Evolutionary conservation across 2,888 invertebrate species (phyloP).

Genomic region (Hipparchia semele): DNA sequence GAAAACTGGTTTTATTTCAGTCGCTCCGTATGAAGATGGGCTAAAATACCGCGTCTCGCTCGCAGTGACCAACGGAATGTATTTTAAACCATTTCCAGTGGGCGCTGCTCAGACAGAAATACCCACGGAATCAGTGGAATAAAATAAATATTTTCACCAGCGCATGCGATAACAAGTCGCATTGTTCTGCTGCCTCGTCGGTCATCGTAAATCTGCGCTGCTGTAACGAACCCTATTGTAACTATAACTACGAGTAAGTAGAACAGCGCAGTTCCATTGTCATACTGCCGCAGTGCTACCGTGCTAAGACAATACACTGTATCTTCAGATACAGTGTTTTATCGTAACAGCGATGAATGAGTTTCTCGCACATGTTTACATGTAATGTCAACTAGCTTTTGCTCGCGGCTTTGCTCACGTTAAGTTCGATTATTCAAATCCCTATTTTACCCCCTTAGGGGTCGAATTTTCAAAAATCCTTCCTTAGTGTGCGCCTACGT

Average conservation of each 20-base stretch:
- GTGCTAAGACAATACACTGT: no score
- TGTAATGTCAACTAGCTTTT: no score
- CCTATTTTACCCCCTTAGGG: no score
- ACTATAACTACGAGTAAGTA: conserved; percentile 23
- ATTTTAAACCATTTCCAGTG: conserved; percentile 37
- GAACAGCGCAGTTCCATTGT: conserved; percentile 25
- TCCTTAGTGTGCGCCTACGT: no score
- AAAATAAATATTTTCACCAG: conserved; percentile 50
- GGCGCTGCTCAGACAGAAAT: conserved; percentile 32
- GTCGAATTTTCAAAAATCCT: no score
- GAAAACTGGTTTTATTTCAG: neutral
- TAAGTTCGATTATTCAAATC: no score
- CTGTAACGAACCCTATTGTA: conserved; percentile 48
- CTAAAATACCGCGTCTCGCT: neutral
- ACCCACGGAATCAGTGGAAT: conserved; percentile 43
- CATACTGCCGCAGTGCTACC: neutral
- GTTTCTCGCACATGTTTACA: no score
- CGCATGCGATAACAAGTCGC: conserved; percentile 58
- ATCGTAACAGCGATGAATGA: no score
- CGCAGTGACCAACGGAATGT: neutral
- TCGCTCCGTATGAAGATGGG: neutral
- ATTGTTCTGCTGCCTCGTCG: conserved; percentile 55
- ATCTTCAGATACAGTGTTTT: no score
- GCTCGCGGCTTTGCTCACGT: no score
- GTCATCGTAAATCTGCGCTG: conserved; percentile 58